These are phyloP conservation scores for Stercorarius parasiticus DNA, from an alignment of 2,113 vertebrate genomes.

Conservation along the genomic window DNA sequence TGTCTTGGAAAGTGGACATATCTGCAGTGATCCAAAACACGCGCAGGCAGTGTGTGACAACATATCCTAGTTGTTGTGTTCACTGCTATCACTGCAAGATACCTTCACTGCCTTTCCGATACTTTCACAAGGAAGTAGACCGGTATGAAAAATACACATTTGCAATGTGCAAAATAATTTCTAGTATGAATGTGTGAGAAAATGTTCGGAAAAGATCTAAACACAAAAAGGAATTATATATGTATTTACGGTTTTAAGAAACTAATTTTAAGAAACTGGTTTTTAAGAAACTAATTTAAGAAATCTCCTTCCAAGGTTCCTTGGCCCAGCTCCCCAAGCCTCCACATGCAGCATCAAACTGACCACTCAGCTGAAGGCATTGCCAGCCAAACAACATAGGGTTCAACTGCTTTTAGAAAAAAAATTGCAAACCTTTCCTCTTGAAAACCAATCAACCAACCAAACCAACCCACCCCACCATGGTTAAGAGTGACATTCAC, in stretches of 20 bases:
- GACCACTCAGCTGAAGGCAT: neutral
- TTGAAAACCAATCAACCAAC: neutral
- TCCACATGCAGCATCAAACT: neutral
- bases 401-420: neutral
- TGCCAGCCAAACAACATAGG: neutral
- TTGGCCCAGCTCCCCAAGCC: neutral
- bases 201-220: neutral
- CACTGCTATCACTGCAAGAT: neutral
- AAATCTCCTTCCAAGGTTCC: neutral
- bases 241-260: neutral
- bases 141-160: neutral
- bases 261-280: too few relatives aligned
- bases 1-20: neutral
- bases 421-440: neutral
- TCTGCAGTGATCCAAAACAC: neutral
- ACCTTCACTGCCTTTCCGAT: neutral
- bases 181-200: neutral
- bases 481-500: neutral
- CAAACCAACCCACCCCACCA: neutral
- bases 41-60: fast-evolving
- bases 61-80: neutral
- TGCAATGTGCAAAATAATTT: neutral
- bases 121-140: neutral
- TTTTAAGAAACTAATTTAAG: neutral
- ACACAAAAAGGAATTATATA: neutral